Conservation (phyloP, 1,140 invertebrate genomes). For the Panagrolaimus sp. region DNA sequence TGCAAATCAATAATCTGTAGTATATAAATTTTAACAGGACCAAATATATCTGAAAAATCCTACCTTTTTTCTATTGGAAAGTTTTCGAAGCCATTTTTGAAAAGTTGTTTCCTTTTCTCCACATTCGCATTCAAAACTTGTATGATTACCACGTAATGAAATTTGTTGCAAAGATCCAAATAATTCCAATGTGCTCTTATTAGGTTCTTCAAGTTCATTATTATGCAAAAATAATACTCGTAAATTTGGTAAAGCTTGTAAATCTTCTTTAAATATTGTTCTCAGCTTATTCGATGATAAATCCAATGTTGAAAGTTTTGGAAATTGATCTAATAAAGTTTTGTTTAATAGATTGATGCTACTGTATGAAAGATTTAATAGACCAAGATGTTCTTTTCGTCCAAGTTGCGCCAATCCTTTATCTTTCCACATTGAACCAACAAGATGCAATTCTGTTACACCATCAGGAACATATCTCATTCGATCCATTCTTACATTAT, state of each 20-base stretch:
- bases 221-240: background rate
- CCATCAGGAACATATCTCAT: conserved; percentile 4
- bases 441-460: conserved; percentile 12
- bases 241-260: conserved; percentile 9
- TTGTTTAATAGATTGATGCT: conserved; percentile 1
- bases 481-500: conserved; percentile 17
- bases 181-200: background rate
- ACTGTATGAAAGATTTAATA: conserved; percentile 15
- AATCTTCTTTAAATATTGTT: background rate
- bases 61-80: background rate
- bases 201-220: conserved; percentile 15
- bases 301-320: background rate
- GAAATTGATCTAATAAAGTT: conserved; percentile 13
- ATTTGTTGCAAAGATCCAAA: conserved; percentile 4
- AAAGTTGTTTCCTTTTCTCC: conserved; percentile 11
- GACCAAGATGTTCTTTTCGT: background rate
- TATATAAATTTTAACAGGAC: background rate
- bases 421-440: conserved; percentile 13
- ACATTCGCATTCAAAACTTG: conserved; percentile 15
- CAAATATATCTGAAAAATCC: background rate
- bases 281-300: background rate
- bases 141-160: conserved; percentile 4
- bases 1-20: conserved; percentile 1
- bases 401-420: conserved; percentile 18
- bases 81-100: background rate